Conservation (phyloP, 1,140 invertebrate genomes). For the Ceratina australensis region DNA sequence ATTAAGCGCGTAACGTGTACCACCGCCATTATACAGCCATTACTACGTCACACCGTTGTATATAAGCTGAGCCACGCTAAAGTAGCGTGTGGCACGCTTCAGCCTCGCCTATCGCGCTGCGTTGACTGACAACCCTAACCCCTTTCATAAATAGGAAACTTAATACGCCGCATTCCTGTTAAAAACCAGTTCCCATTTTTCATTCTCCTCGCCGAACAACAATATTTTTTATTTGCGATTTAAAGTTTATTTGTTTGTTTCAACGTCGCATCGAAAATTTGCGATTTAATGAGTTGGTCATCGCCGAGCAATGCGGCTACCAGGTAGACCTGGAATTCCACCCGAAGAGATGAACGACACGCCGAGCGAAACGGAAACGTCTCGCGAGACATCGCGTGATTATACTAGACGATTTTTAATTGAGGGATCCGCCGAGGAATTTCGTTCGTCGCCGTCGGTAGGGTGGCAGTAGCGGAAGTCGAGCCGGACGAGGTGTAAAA, state of each 20-base stretch:
- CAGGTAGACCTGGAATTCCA: conserved; percentile 52
- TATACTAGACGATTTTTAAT: conserved; percentile 3
- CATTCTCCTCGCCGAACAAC: too few relatives aligned
- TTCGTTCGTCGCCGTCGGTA: neutral
- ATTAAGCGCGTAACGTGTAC: conserved; percentile 62
- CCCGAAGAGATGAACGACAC: conserved; percentile 36
- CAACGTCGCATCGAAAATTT: too few relatives aligned
- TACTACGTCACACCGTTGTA: conserved; percentile 65
- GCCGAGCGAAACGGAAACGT: conserved; percentile 6
- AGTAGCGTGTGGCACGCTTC: conserved; percentile 69
- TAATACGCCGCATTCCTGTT: too few relatives aligned
- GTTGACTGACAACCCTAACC: conserved; percentile 69
- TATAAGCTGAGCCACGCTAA: conserved; percentile 39
- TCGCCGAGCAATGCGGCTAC: conserved; percentile 23
- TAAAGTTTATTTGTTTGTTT: too few relatives aligned
- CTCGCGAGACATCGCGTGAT: neutral
- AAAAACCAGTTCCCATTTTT: too few relatives aligned
- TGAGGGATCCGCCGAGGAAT: neutral
- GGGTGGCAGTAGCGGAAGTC: neutral
- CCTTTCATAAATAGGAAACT: neutral
- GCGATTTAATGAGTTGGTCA: conserved; percentile 11
- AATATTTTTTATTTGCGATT: too few relatives aligned
- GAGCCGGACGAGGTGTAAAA: neutral
- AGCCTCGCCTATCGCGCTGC: conserved; percentile 52
- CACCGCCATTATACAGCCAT: conserved; percentile 67